Conservation (phyloP, 2,888 invertebrate genomes). For the Boloria euphrosyne region DNA sequence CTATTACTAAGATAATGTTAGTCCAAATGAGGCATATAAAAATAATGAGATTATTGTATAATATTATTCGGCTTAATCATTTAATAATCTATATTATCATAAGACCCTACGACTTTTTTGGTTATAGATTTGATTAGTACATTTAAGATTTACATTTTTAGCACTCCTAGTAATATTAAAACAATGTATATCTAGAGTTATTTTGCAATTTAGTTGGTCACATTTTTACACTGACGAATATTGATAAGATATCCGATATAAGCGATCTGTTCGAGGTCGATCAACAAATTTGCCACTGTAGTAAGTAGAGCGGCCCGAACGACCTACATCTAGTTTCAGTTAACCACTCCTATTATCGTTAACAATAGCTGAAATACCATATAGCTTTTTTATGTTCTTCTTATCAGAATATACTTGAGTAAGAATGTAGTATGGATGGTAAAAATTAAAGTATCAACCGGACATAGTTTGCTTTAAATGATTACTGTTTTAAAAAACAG, state of each 20-base stretch:
- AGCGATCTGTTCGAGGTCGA: constrained; percentile 72
- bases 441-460: too few species aligned
- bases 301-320: constrained; percentile 77
- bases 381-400: constrained; percentile 26
- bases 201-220: constrained; percentile 43
- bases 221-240: constrained; percentile 47
- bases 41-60: neutral
- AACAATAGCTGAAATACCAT: constrained; percentile 58
- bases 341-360: constrained; percentile 73
- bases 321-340: constrained; percentile 73
- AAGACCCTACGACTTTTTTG: neutral
- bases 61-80: neutral
- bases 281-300: constrained; percentile 75
- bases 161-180: neutral
- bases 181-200: constrained; percentile 16
- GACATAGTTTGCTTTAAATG: too few species aligned
- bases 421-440: too few species aligned
- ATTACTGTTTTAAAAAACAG: too few species aligned
- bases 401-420: neutral
- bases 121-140: too few species aligned
- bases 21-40: neutral
- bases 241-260: constrained; percentile 74
- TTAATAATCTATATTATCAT: neutral
- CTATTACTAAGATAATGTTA: constrained; percentile 23
- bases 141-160: too few species aligned